Conservation (phyloP, 2,113 vertebrate species). For the Mugil cephalus region DNA sequence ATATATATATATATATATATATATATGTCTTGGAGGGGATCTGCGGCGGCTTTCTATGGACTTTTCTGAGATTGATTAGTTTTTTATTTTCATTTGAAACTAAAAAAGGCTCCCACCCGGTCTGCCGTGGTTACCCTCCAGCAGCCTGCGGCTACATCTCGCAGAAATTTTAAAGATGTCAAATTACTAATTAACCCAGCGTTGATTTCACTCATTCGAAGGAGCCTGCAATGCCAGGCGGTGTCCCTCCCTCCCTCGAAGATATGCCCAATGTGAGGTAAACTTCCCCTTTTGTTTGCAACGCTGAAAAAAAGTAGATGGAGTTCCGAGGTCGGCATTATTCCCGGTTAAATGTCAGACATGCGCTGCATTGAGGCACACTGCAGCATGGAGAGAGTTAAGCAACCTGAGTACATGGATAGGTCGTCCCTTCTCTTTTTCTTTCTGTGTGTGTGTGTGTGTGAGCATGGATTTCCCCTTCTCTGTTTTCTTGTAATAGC, state of each 20-base stretch:
- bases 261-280: conserved; percentile 4
- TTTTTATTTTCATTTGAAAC: conserved; percentile 42
- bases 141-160: conserved; percentile 46
- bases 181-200: conserved; percentile 67
- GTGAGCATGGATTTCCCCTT: conserved; percentile 57
- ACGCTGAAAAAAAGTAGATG: neutral
- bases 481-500: conserved; percentile 66
- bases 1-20: conserved; percentile 32
- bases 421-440: neutral
- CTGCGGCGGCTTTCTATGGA: conserved; percentile 42
- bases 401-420: conserved; percentile 22
- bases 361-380: neutral
- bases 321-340: neutral
- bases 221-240: neutral
- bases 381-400: conserved; percentile 8
- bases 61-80: conserved; percentile 41
- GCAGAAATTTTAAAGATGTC: conserved; percentile 54
- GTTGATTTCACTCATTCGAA: conserved; percentile 17
- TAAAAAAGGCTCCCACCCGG: conserved; percentile 51
- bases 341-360: neutral
- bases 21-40: conserved; percentile 30
- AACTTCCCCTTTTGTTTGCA: conserved; percentile 7
- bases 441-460: conserved; percentile 1
- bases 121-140: conserved; percentile 16
- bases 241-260: neutral